Evolutionary conservation across 2,888 invertebrate genomes (phyloP), one percentile per base, ranked within the genome.

Genomic region (Diplazon laetatorius): DNA sequence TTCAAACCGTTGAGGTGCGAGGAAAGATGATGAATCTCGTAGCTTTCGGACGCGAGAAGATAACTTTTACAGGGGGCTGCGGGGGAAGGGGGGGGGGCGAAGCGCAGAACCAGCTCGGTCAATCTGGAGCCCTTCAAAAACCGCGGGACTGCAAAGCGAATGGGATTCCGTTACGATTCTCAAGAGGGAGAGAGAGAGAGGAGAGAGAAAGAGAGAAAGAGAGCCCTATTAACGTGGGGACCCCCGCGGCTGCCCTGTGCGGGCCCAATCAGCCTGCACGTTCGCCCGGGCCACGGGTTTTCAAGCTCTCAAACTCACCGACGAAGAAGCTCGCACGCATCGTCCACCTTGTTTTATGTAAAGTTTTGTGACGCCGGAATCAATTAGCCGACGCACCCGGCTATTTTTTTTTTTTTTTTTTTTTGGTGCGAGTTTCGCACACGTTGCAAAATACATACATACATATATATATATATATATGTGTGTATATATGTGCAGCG

Each of bases 151-250:
- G 55, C 9, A 55, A 6, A 30, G 30, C 52, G 79, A 81, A 83
- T 82, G 83, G 80, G 76, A 78, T 80, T 81, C 25, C 30, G 16
- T 83, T 82, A 75, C 62, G 75, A 62, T 52, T 83, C 82, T 83
- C 83, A 82, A 83, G 85, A n/a, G n/a, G n/a, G n/a, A n/a, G n/a
- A n/a, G n/a, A n/a, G n/a, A n/a, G n/a, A n/a, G n/a, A n/a, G n/a
- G n/a, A n/a, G n/a, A n/a, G n/a, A n/a, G n/a, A n/a, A n/a, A n/a
- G n/a, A n/a, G n/a, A n/a, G n/a, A n/a, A n/a, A n/a, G n/a, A n/a
- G n/a, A 84, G 84, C 81, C 87, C 85, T 86, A 87, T 88, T 88
- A 88, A 88, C 87, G 84, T 86, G 82, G 72, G 86, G 73, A 85
- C 86, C 88, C 88, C 87, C 79, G 85, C 82, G 82, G 85, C 81